These are phyloP conservation scores for Drosophila truncata DNA, from an alignment of 1,140 invertebrate species.

Conservation along the genomic window DNA sequence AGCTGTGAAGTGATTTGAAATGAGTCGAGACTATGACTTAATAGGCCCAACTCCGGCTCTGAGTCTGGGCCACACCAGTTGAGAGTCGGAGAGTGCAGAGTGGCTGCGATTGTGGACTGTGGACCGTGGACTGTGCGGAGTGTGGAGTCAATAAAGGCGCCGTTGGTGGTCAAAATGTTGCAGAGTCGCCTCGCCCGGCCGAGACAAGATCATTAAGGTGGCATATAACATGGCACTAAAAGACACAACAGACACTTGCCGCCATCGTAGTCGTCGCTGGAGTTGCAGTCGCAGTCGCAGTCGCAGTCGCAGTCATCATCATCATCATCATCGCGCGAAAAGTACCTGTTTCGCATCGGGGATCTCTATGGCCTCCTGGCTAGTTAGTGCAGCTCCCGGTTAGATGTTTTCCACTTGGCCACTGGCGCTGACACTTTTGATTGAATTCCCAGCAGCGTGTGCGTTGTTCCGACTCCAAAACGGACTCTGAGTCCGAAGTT, in stretches of 20 bases:
- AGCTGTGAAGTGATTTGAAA: conserved; percentile 79
- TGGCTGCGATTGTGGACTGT: conserved; percentile 15
- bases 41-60: conserved; percentile 69
- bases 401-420: conserved; percentile 58
- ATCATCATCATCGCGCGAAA: conserved; percentile 54
- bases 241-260: conserved; percentile 82
- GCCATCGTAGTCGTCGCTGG: conserved; percentile 28
- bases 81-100: conserved; percentile 26
- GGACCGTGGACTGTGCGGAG: conserved; percentile 29
- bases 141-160: conserved; percentile 84
- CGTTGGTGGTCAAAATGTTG: conserved; percentile 84
- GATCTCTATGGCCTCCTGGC: conserved; percentile 48
- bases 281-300: conserved; percentile 7
- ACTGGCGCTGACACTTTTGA: conserved; percentile 81
- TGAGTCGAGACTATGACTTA: conserved; percentile 81
- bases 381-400: conserved; percentile 68
- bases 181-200: conserved; percentile 65
- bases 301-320: conserved; percentile 12
- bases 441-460: conserved; percentile 82
- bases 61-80: conserved; percentile 55
- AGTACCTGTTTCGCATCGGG: conserved; percentile 76
- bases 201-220: conserved; percentile 85
- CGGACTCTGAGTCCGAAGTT: conserved; percentile 1
- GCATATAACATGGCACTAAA: conserved; percentile 84
- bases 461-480: conserved; percentile 50